phyloP scores from a whole-genome alignment of 2,113 vertebrate genomes.

The Serinus canaria region DNA sequence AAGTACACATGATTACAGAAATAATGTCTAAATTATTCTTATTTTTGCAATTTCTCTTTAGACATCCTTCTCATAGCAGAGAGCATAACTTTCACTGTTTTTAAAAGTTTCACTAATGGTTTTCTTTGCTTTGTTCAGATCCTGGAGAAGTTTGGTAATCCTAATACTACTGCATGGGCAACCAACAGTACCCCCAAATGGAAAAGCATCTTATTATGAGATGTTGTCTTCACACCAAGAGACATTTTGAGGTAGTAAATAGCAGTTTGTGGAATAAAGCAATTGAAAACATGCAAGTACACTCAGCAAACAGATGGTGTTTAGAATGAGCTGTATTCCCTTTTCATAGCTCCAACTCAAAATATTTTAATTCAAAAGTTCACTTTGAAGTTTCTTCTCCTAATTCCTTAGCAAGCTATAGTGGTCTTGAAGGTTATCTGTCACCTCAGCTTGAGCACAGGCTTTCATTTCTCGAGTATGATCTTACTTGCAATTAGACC shows the following conservation, averaged over 20 bases:
- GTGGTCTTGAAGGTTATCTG: background rate
- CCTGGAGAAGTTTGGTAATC: background rate
- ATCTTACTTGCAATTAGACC: background rate
- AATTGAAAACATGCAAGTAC: background rate
- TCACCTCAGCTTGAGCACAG: background rate
- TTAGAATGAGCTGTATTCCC: constrained; percentile 1
- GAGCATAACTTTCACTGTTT: background rate
- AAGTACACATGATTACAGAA: background rate
- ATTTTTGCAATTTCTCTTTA: background rate
- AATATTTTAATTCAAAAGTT: constrained; percentile 18
- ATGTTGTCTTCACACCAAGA: constrained; percentile 37
- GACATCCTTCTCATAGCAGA: background rate
- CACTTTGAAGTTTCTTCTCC: background rate
- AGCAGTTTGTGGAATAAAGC: constrained; percentile 1
- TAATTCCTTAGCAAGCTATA: background rate
- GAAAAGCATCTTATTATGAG: constrained; percentile 19
- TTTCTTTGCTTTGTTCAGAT: background rate
- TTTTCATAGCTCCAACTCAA: background rate
- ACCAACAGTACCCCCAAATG: background rate
- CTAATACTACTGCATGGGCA: background rate
- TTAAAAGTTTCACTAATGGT: background rate
- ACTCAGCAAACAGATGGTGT: constrained; percentile 27
- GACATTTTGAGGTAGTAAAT: constrained; percentile 1
- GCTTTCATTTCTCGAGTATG: background rate
- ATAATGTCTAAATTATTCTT: constrained; percentile 3